A percentile compares a stretch with the other conserved stretches of the same genome.
phyloP scores from a whole-genome alignment of 2,888 invertebrate genomes.

The Muschampia plurimacula region DNA sequence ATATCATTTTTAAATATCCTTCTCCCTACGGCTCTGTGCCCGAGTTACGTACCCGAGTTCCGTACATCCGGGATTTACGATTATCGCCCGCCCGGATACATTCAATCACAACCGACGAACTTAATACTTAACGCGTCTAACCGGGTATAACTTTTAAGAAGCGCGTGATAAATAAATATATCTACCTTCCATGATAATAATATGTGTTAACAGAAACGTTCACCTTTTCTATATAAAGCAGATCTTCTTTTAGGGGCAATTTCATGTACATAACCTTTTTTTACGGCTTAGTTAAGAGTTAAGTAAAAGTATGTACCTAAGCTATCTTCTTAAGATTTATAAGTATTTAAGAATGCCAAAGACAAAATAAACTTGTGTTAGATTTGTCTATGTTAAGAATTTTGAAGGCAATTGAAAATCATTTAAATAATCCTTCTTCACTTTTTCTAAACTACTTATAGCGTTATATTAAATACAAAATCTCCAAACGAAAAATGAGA shows the following conservation, averaged over 20 bases:
- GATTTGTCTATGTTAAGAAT: too few relatives aligned
- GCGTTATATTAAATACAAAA: neutral
- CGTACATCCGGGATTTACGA: slow-evolving; percentile 80
- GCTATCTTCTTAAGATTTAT: too few relatives aligned
- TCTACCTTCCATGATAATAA: neutral
- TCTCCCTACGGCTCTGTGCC: slow-evolving; percentile 25
- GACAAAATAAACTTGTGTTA: too few relatives aligned
- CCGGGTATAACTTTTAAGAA: slow-evolving; percentile 31
- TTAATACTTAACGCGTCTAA: slow-evolving; percentile 70
- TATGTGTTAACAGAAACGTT: too few relatives aligned
- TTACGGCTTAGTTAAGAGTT: neutral
- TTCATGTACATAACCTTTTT: neutral
- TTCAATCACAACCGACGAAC: slow-evolving; percentile 82
- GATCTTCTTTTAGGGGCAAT: too few relatives aligned
- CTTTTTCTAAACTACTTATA: neutral
- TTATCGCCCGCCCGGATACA: slow-evolving; percentile 81
- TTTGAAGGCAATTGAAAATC: too few relatives aligned
- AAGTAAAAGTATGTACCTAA: too few relatives aligned
- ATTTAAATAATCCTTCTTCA: too few relatives aligned
- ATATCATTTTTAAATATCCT: neutral
- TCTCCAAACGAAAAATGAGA: neutral
- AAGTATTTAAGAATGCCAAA: too few relatives aligned
- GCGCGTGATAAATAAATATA: slow-evolving; percentile 14
- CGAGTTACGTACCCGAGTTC: slow-evolving; percentile 51
- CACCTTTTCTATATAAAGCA: neutral